Percentiles rank a stretch among this genome's conserved stretches.
phyloP scores from a whole-genome alignment of 2,797 vertebrate genomes.

The Squalus acanthias region DNA sequence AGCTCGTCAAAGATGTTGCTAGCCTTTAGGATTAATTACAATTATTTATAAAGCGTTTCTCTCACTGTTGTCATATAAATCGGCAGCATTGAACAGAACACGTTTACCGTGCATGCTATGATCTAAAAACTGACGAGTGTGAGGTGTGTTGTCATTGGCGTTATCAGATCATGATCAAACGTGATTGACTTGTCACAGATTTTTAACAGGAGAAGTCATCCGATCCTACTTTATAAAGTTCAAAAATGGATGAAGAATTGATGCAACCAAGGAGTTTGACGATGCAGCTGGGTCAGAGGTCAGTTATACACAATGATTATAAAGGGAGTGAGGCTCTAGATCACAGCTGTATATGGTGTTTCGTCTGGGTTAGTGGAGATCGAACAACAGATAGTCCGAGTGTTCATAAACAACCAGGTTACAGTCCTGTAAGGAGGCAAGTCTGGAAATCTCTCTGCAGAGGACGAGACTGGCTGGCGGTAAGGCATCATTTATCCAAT shows the following conservation, averaged over 20 bases:
- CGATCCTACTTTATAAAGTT: slow-evolving; percentile 44
- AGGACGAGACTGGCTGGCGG: slow-evolving; percentile 55
- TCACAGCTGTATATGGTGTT: slow-evolving; percentile 35
- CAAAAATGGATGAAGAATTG: slow-evolving; percentile 40
- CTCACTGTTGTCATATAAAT: background rate
- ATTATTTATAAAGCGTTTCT: background rate
- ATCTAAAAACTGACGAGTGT: background rate
- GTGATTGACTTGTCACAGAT: slow-evolving; percentile 64
- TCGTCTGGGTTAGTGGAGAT: background rate
- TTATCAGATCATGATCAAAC: slow-evolving; percentile 20
- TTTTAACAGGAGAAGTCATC: slow-evolving; percentile 52
- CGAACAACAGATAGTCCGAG: slow-evolving; percentile 3
- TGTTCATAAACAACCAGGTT: slow-evolving; percentile 20
- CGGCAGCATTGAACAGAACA: background rate
- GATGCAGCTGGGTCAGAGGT: slow-evolving; percentile 36
- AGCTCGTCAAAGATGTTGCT: background rate
- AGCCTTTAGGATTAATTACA: background rate
- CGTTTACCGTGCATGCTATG: background rate
- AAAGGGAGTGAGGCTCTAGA: slow-evolving; percentile 46
- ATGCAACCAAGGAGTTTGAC: slow-evolving; percentile 39
- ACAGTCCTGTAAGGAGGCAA: slow-evolving; percentile 48
- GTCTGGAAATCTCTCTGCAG: slow-evolving; percentile 53
- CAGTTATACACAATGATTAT: slow-evolving; percentile 35
- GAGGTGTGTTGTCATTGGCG: background rate
- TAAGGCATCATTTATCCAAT: slow-evolving; percentile 55